These are phyloP conservation scores for Notospermus geniculatus DNA, from an alignment of 1,140 invertebrate species.

Conservation along the genomic window DNA sequence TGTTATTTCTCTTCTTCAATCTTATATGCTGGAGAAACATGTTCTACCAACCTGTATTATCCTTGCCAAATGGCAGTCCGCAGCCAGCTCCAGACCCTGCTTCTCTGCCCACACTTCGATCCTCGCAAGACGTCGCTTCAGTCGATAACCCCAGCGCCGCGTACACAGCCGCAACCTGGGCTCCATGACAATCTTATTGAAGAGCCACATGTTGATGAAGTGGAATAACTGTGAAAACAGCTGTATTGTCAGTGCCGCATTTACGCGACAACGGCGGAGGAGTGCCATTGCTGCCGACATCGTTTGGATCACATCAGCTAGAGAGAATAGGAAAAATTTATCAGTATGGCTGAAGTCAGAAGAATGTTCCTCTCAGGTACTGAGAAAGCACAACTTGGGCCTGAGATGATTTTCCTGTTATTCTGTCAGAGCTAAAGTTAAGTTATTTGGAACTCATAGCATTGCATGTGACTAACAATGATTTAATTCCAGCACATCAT, in stretches of 20 bases:
- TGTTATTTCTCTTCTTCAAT: too few species aligned
- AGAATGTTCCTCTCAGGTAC: too few species aligned
- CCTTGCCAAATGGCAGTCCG: constrained; percentile 93
- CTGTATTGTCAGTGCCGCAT: constrained; percentile 97
- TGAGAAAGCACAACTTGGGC: too few species aligned
- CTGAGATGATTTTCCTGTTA: too few species aligned
- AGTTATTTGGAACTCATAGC: too few species aligned
- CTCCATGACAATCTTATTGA: constrained; percentile 75
- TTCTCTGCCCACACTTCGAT: constrained; percentile 94
- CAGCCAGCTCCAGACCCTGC: constrained; percentile 93
- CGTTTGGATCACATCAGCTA: constrained; percentile 65
- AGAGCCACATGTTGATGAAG: constrained; percentile 93
- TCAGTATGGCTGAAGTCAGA: too few species aligned
- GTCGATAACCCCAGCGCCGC: constrained; percentile 73
- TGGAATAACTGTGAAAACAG: constrained; percentile 98
- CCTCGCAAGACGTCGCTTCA: constrained; percentile 80
- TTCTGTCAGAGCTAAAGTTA: too few species aligned
- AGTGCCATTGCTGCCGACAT: constrained; percentile 84
- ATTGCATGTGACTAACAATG: too few species aligned
- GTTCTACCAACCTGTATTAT: constrained; percentile 76
- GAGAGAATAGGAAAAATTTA: not conserved
- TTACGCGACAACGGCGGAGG: constrained; percentile 86
- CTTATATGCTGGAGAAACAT: too few species aligned
- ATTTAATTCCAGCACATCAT: too few species aligned
- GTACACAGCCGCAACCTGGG: constrained; percentile 60